Evolutionary conservation across 2,888 invertebrate genomes (phyloP).

Genomic region (Anthophora plumipes): DNA sequence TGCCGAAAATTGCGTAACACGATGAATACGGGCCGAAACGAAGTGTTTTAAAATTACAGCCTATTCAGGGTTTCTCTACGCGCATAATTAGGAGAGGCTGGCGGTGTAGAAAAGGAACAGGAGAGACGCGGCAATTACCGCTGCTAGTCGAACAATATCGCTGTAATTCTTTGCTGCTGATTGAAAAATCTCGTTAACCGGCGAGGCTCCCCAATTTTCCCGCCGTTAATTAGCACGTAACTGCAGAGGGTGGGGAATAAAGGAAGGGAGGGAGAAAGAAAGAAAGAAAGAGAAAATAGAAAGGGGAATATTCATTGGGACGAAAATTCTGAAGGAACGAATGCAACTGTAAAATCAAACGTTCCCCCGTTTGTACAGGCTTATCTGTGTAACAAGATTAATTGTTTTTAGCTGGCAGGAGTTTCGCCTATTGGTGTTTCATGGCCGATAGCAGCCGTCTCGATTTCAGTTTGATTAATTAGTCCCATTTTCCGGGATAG

Average conservation of each 20-base stretch:
- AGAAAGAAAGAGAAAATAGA: background rate
- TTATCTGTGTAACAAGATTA: conserved; percentile 71
- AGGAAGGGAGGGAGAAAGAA: background rate
- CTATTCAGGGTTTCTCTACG: conserved; percentile 5
- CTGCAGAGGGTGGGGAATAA: too few relatives aligned
- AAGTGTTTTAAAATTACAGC: conserved; percentile 38
- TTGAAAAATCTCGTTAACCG: conserved; percentile 33
- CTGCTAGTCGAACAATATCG: conserved; percentile 33
- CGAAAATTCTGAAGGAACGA: conserved; percentile 5
- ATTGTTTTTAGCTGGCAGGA: conserved; percentile 70
- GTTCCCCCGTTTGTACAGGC: conserved; percentile 54
- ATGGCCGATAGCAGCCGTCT: conserved; percentile 60
- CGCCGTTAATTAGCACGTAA: conserved; percentile 11
- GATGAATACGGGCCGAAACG: conserved; percentile 13
- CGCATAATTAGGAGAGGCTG: conserved; percentile 32
- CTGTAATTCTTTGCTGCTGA: conserved; percentile 30
- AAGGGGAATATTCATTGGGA: background rate
- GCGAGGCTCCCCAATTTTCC: conserved; percentile 14
- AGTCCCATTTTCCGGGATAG: conserved; percentile 68
- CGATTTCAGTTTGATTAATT: conserved; percentile 75
- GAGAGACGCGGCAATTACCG: conserved; percentile 9
- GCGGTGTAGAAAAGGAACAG: background rate
- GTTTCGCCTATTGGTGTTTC: conserved; percentile 28
- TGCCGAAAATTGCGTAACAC: conserved; percentile 1
- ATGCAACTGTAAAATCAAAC: conserved; percentile 9